Base-by-base conservation (phyloP, 2,888 invertebrate species). In the Clepsis dumicolana region DNA sequence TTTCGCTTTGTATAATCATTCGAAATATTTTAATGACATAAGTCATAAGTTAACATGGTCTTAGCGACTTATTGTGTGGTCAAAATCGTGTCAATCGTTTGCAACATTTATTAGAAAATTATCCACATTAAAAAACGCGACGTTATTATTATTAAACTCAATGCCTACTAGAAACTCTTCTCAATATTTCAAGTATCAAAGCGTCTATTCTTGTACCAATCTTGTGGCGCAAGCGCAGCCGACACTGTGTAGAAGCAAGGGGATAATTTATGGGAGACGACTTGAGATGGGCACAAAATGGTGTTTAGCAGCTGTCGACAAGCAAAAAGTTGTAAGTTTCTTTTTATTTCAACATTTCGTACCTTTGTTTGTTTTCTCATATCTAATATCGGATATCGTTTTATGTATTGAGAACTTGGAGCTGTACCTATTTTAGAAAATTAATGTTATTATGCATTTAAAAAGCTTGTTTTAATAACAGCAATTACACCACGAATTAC, bases 201-300 rank as follows among this genome's bases (percentile, higher is more conserved):
- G 41, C 59, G 59, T 48, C 29, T 71, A 38, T 65, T 67, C 74
- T 78, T 77, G 72, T 57, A 73, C 77, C 78, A 74, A 70, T 71
- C 54, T 4, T 38, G 65, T 70, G 57, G 70, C 74, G 69, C 73
- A 74, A 70, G 69, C 73, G 74, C 77, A 80, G 70, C 65, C 75
- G 70, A 77, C 78, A 77, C 79, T 75, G 76, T 83, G 78, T n/a
- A n/a, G 82, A 80, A 80, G 80, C 79, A 80, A 75, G 75, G 75
- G 76, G 77, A 81, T 84, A 85, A 89, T 88, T 87, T 88, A 88
- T 88, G 75, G 77, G 79, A 75, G 77, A 78, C 73, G 74, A 73
- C 76, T 73, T 77, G 73, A 78, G 80, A 83, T 82, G 81, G 77
- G 80, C 78, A 78, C 77, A 78, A 81, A 82, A 65, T 70, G 52